These are phyloP conservation scores for Pangasius larnaudii DNA, from an alignment of 2,797 vertebrate genomes.

Conservation along the genomic window DNA sequence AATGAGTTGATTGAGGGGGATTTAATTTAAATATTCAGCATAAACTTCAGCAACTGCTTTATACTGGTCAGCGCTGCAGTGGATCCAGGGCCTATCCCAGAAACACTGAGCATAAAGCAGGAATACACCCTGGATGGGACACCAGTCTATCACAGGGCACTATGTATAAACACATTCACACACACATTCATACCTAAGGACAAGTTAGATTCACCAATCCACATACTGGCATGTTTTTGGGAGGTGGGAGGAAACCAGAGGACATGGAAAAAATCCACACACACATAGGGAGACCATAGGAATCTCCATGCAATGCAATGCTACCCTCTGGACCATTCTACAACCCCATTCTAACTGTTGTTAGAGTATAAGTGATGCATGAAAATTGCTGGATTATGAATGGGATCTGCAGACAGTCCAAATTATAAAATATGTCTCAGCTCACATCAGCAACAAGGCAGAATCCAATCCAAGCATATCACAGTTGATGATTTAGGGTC, in stretches of 20 bases:
- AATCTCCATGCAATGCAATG: background rate
- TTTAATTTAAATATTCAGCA: background rate
- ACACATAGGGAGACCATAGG: background rate
- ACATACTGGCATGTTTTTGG: background rate
- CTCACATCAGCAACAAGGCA: slow-evolving; percentile 36
- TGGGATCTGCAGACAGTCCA: slow-evolving; percentile 64
- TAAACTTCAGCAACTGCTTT: background rate
- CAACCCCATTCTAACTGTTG: background rate
- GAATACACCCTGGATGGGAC: background rate
- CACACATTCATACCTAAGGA: background rate
- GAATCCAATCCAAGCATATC: background rate
- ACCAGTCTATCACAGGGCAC: background rate
- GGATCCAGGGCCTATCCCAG: background rate
- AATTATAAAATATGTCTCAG: slow-evolving; percentile 66
- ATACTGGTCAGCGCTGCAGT: background rate
- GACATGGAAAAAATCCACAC: background rate
- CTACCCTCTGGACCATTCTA: background rate
- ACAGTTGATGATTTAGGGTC: background rate
- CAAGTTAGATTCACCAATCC: background rate
- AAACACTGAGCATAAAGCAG: background rate
- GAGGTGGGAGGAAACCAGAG: background rate
- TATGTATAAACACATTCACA: background rate
- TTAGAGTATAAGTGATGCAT: background rate
- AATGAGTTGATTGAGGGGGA: background rate
- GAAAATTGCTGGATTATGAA: slow-evolving; percentile 45